phyloP scores from a whole-genome alignment of 2,888 invertebrate genomes.

The Limnephilus auricula region DNA sequence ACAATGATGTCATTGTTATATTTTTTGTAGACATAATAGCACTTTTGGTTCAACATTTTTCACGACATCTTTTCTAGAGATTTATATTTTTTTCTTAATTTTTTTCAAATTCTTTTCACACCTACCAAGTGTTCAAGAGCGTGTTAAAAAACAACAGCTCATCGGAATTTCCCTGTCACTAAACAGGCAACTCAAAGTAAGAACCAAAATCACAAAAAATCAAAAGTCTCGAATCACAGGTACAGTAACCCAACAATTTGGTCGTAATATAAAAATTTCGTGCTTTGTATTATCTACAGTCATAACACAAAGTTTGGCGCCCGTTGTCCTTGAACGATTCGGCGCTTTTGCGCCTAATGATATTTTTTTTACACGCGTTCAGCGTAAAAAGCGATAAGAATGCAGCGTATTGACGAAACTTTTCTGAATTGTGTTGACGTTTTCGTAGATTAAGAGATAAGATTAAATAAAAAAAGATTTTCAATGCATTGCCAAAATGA shows the following conservation, averaged over 20 bases:
- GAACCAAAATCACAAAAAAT: not conserved
- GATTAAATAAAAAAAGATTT: not conserved
- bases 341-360: not conserved
- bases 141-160: not conserved
- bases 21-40: not conserved
- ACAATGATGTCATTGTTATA: constrained; percentile 5
- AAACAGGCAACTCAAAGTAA: not conserved
- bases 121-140: not conserved
- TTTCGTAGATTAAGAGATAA: not conserved
- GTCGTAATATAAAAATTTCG: too few relatives aligned
- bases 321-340: too few relatives aligned
- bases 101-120: not conserved
- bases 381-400: not conserved
- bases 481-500: not conserved
- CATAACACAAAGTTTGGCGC: too few relatives aligned
- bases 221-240: not conserved
- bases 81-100: not conserved
- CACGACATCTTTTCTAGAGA: not conserved
- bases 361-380: not conserved
- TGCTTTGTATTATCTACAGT: too few relatives aligned
- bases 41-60: not conserved
- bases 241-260: not conserved
- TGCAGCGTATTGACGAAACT: not conserved
- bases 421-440: not conserved
- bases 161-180: not conserved